Percentiles rank a stretch among this genome's conserved stretches.
phyloP scores from a whole-genome alignment of 2,888 invertebrate genomes.

The Griposia aprilina region DNA sequence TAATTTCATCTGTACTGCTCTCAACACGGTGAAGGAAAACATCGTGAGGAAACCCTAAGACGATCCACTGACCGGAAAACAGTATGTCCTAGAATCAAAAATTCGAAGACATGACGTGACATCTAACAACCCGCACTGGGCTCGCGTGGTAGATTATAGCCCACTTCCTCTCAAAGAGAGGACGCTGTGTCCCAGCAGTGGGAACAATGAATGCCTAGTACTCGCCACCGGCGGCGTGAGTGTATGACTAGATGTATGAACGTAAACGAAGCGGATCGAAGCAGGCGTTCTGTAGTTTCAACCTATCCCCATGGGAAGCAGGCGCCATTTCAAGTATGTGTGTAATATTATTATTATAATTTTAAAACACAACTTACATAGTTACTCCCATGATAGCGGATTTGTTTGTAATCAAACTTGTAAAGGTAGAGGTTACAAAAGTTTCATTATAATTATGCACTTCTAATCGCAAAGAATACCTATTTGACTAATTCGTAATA shows the following conservation, averaged over 20 bases:
- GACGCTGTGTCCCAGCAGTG: too few species aligned
- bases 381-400: conserved; percentile 91
- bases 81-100: too few species aligned
- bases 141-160: too few species aligned
- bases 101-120: too few species aligned
- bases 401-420: conserved; percentile 36
- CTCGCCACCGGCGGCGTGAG: too few species aligned
- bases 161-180: too few species aligned
- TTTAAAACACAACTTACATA: conserved; percentile 83
- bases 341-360: not conserved
- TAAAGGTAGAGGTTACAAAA: conserved; percentile 21
- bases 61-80: too few species aligned
- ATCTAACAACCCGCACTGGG: too few species aligned
- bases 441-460: conserved; percentile 11
- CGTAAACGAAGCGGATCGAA: not conserved
- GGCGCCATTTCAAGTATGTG: not conserved
- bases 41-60: too few species aligned
- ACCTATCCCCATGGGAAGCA: not conserved
- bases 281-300: not conserved
- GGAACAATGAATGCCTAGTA: too few species aligned
- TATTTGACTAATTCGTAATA: not conserved
- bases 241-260: not conserved
- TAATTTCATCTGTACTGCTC: too few species aligned
- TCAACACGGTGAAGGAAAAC: too few species aligned
- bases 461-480: not conserved